Evolutionary conservation across 64 coral and sea anemone genomes (phyloP).

Genomic region (Acropora tenuis): DNA sequence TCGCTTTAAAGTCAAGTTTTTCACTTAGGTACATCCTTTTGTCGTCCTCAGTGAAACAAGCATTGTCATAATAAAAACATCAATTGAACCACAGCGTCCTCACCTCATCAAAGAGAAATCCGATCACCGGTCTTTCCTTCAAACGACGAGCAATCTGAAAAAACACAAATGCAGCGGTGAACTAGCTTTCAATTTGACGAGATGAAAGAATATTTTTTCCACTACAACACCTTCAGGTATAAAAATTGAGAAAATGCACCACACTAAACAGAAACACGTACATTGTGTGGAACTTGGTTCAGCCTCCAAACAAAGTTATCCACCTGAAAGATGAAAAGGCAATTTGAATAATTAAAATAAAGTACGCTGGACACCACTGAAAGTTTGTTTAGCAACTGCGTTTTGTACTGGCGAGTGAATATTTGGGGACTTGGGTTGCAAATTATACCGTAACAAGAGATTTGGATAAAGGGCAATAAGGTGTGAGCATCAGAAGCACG

Average conservation of each 20-base stretch:
- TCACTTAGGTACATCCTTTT: too few species aligned
- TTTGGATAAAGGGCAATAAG: too few species aligned
- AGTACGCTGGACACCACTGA: too few species aligned
- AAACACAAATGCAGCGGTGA: not conserved
- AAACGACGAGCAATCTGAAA: conserved; percentile 74
- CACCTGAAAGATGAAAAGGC: conserved; percentile 4
- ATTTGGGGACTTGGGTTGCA: too few species aligned
- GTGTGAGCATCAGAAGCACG: too few species aligned
- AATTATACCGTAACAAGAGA: too few species aligned
- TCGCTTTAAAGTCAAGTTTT: too few species aligned
- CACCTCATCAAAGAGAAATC: conserved; percentile 83
- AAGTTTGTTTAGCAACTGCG: not conserved
- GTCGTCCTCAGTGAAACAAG: too few species aligned
- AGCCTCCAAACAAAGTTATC: conserved; percentile 47
- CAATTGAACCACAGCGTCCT: not conserved
- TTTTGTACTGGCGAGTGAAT: not conserved
- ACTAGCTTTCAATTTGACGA: too few species aligned
- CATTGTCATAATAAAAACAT: too few species aligned
- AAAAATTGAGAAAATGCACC: not conserved
- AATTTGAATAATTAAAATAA: not conserved
- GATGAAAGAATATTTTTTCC: too few species aligned
- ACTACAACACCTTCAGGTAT: too few species aligned
- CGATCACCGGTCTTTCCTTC: conserved; percentile 71
- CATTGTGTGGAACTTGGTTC: conserved; percentile 50
- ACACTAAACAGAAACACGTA: not conserved